A percentile compares a stretch with the other conserved stretches of the same genome.
Evolutionary conservation across 92 coral and sea anemone genomes (phyloP).

Genomic region (Phenganax stokvisi): DNA sequence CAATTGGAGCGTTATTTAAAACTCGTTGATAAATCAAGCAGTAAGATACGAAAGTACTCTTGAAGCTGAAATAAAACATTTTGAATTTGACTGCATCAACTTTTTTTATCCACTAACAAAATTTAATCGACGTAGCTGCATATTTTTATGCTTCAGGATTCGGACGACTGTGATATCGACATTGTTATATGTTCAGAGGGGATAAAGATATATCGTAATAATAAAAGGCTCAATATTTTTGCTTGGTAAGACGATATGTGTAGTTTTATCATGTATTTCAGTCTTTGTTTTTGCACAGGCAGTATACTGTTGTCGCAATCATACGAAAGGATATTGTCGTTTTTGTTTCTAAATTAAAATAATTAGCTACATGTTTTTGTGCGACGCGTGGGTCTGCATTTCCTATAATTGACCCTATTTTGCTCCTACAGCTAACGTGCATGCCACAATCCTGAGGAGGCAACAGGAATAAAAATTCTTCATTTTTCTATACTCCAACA

Average conservation of each 20-base stretch:
- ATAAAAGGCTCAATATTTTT: constrained; percentile 88
- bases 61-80: background rate
- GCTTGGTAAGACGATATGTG: constrained; percentile 68
- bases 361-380: too few relatives aligned
- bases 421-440: too few relatives aligned
- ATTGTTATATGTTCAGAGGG: constrained; percentile 90
- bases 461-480: too few relatives aligned
- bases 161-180: constrained; percentile 73
- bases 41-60: too few relatives aligned
- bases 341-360: too few relatives aligned
- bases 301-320: background rate
- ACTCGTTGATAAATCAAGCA: background rate
- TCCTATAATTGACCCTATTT: too few relatives aligned
- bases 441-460: background rate
- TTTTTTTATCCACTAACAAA: background rate
- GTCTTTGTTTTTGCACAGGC: background rate
- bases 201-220: constrained; percentile 82
- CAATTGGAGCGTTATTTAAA: background rate
- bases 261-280: background rate
- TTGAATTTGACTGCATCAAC: background rate
- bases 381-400: too few relatives aligned
- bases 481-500: too few relatives aligned
- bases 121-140: background rate
- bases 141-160: constrained; percentile 56
- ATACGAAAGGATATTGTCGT: too few relatives aligned